phyloP scores from a whole-genome alignment of 2,797 vertebrate species.

The Anguilla megastoma region DNA sequence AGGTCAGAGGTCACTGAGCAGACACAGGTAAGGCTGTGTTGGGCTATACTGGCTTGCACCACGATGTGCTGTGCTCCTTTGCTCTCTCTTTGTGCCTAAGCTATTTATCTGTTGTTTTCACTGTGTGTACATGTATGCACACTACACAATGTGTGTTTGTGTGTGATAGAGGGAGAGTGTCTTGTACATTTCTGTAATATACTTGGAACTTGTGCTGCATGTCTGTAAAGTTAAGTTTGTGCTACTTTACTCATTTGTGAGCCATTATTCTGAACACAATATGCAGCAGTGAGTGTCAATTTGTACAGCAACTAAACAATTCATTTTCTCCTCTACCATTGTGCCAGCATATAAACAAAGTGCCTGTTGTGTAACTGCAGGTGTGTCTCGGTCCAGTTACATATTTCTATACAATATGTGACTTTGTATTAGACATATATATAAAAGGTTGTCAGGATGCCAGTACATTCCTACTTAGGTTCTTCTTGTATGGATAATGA shows the following conservation, averaged over 20 bases:
- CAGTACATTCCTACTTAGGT: background rate
- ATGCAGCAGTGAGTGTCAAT: conserved; percentile 19
- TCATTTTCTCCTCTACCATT: background rate
- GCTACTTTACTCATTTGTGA: background rate
- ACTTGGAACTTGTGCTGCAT: conserved; percentile 10
- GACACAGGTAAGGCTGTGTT: conserved; percentile 66
- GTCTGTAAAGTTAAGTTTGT: conserved; percentile 14
- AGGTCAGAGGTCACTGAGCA: conserved; percentile 64
- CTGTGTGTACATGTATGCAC: background rate
- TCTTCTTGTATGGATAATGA: conserved; percentile 13
- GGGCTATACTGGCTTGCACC: too few relatives aligned
- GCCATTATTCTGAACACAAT: background rate
- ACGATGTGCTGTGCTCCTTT: background rate
- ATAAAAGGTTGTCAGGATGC: background rate
- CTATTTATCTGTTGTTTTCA: background rate
- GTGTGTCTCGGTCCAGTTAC: conserved; percentile 8
- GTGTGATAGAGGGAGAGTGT: background rate
- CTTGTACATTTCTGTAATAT: background rate
- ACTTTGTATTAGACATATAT: conserved; percentile 11
- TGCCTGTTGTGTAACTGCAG: background rate
- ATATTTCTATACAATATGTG: conserved; percentile 12
- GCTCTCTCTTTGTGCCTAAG: background rate
- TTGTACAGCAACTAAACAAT: background rate
- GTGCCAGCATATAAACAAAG: background rate
- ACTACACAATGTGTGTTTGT: background rate